phyloP scores from a whole-genome alignment of 1,140 invertebrate species.

The Watersipora subatra region DNA sequence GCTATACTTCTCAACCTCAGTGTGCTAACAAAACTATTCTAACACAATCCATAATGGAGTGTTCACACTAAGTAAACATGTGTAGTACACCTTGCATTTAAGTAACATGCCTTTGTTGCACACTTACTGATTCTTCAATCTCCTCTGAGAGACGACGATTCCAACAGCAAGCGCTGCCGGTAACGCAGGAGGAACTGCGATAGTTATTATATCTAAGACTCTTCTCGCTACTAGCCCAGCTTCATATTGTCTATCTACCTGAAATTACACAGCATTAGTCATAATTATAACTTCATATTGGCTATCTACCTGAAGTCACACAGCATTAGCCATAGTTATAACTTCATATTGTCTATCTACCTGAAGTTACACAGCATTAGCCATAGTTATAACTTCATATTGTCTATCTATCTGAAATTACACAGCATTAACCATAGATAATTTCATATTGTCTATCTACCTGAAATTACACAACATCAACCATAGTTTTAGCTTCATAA shows the following conservation, averaged over 20 bases:
- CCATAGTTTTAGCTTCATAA: background rate
- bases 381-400: background rate
- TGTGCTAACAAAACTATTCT: too few relatives aligned
- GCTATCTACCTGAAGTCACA: background rate
- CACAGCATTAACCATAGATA: background rate
- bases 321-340: background rate
- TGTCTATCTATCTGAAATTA: background rate
- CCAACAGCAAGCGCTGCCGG: slow-evolving; percentile 93
- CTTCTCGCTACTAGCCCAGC: slow-evolving; percentile 42
- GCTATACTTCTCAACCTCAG: too few relatives aligned
- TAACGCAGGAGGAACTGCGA: slow-evolving; percentile 85
- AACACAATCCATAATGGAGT: too few relatives aligned
- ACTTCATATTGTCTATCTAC: background rate
- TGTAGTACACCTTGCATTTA: too few relatives aligned
- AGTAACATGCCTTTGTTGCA: too few relatives aligned
- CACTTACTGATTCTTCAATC: slow-evolving; percentile 49
- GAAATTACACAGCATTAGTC: background rate
- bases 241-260: background rate
- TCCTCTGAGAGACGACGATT: slow-evolving; percentile 63
- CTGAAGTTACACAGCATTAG: background rate
- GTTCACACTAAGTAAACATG: too few relatives aligned
- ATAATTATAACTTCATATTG: background rate
- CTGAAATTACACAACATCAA: background rate
- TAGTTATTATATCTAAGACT: slow-evolving; percentile 81
- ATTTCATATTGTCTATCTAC: background rate